phyloP scores from a whole-genome alignment of 2,797 vertebrate species.

The Oreonectes daqikongensis region DNA sequence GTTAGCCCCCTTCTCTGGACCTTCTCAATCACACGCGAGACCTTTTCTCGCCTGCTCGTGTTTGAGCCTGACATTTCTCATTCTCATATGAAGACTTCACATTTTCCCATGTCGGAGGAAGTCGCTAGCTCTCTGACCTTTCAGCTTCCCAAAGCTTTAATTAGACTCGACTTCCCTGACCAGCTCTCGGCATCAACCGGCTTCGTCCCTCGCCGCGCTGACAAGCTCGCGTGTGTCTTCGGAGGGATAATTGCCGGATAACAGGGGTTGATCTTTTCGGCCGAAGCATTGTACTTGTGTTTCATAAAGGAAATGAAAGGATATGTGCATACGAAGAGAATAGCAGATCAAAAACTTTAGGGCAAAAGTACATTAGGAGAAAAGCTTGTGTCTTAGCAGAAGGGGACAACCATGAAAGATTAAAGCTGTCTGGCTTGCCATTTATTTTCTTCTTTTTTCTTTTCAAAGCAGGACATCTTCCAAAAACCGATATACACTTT shows the following conservation, averaged over 20 bases:
- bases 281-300: conserved; percentile 8
- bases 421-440: conserved; percentile 29
- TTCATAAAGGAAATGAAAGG: conserved; percentile 14
- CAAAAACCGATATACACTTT: not conserved
- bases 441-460: not conserved
- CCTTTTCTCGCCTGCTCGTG: conserved; percentile 47
- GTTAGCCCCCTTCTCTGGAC: conserved; percentile 21
- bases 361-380: conserved; percentile 41
- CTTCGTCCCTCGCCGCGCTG: not conserved
- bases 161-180: conserved; percentile 10
- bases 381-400: conserved; percentile 39
- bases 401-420: conserved; percentile 47
- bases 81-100: conserved; percentile 48
- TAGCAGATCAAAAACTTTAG: conserved; percentile 40
- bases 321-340: conserved; percentile 49
- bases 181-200: not conserved
- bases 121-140: conserved; percentile 34
- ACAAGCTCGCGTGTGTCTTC: conserved; percentile 27
- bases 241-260: conserved; percentile 43
- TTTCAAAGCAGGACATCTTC: not conserved
- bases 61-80: conserved; percentile 51
- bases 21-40: conserved; percentile 38
- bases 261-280: conserved; percentile 42
- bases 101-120: conserved; percentile 29
- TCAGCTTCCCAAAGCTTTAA: conserved; percentile 14